Conservation (phyloP, 2,113 vertebrate species). For the Echinops telfairi region DNA sequence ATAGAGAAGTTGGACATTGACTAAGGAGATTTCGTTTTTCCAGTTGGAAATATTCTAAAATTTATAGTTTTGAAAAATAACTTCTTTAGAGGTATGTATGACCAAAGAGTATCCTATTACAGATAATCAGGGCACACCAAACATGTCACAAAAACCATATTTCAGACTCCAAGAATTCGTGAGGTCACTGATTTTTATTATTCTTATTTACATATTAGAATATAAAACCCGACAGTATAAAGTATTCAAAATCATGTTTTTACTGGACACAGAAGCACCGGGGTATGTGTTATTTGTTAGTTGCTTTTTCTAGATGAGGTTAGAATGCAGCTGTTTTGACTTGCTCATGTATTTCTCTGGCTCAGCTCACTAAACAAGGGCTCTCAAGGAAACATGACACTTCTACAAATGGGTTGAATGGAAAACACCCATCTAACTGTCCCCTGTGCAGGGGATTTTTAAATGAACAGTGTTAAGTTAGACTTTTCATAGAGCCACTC, state of each 20-base stretch:
- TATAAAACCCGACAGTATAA: background rate
- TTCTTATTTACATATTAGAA: constrained; percentile 24
- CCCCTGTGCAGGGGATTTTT: no score
- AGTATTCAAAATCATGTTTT: background rate
- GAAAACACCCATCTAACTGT: background rate
- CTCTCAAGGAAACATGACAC: constrained; percentile 2
- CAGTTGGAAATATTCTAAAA: background rate
- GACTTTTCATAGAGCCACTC: background rate
- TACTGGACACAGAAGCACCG: background rate
- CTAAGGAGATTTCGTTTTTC: background rate
- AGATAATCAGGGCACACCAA: background rate
- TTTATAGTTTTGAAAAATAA: background rate
- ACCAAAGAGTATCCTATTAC: background rate
- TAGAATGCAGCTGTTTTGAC: background rate
- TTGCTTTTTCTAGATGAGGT: background rate
- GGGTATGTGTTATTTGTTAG: background rate
- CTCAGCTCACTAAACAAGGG: background rate
- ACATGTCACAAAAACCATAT: background rate
- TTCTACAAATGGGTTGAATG: background rate
- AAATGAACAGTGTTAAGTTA: background rate
- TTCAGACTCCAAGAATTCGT: background rate
- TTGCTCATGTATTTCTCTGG: background rate
- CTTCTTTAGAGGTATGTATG: background rate
- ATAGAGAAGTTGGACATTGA: no score
- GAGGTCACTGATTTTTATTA: background rate